These are phyloP conservation scores for Drosophila tanythrix DNA, from an alignment of 2,888 invertebrate genomes.

Conservation along the genomic window DNA sequence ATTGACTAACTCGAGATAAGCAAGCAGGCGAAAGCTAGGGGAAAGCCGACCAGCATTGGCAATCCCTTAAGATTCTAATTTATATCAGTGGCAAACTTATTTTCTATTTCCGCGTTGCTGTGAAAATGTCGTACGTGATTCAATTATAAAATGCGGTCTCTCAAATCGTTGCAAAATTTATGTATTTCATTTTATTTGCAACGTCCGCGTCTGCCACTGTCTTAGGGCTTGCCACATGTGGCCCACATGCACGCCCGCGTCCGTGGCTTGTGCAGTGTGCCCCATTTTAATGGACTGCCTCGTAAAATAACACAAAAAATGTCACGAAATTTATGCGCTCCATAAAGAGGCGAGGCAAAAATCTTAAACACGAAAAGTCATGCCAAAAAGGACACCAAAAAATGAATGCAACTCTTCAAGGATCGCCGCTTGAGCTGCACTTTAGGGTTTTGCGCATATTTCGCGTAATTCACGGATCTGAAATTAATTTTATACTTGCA, in stretches of 20 bases:
- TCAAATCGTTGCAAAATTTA: constrained; percentile 84
- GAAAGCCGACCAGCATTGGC: constrained; percentile 34
- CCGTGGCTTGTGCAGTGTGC: constrained; percentile 7
- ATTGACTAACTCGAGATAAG: constrained; percentile 66
- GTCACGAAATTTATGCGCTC: constrained; percentile 73
- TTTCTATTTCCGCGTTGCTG: constrained; percentile 73
- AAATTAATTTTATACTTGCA: constrained; percentile 77
- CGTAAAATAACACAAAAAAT: constrained; percentile 74
- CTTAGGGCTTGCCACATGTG: constrained; percentile 70
- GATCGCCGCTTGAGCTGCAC: constrained; percentile 44
- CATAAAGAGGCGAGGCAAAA: constrained; percentile 56
- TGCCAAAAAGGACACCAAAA: constrained; percentile 49
- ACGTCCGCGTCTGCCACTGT: constrained; percentile 49
- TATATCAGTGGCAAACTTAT: constrained; percentile 78
- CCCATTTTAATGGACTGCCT: constrained; percentile 76
- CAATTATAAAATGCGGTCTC: constrained; percentile 85
- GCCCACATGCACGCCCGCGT: constrained; percentile 26
- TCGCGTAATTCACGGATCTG: constrained; percentile 38
- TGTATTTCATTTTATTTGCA: constrained; percentile 82
- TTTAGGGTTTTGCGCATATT: constrained; percentile 44
- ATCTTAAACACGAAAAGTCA: constrained; percentile 52
- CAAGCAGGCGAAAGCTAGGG: constrained; percentile 8
- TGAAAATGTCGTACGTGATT: constrained; percentile 84
- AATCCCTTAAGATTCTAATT: constrained; percentile 81
- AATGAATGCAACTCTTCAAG: constrained; percentile 17